Conservation (phyloP, 2,888 invertebrate genomes). For the Entomobrya proxima region DNA sequence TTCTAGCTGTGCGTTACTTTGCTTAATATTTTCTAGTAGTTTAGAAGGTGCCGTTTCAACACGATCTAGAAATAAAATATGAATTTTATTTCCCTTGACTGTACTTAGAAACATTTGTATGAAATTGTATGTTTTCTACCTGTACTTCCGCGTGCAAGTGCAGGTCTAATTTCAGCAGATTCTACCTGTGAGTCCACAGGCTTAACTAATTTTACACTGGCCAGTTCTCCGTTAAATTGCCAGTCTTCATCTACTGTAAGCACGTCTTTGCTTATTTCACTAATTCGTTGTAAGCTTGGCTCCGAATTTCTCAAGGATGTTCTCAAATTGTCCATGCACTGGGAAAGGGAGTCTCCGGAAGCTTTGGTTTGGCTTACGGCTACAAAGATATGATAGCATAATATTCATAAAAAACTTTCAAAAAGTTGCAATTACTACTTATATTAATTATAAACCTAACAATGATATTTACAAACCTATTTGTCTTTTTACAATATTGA, state of each 20-base stretch:
- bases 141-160: conserved; percentile 45
- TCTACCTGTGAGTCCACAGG: conserved; percentile 25
- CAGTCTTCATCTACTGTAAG: conserved; percentile 57
- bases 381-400: background rate
- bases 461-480: background rate
- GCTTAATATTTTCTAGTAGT: conserved; percentile 19
- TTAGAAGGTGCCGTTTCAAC: conserved; percentile 49
- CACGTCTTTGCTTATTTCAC: conserved; percentile 28
- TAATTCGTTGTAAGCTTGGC: conserved; percentile 42
- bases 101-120: background rate
- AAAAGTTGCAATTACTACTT: too few species aligned
- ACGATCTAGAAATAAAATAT: background rate
- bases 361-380: conserved; percentile 39
- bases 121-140: background rate
- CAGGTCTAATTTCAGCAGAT: conserved; percentile 47
- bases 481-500: conserved; percentile 16
- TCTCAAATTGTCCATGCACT: conserved; percentile 61
- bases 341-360: conserved; percentile 61
- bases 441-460: too few species aligned
- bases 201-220: conserved; percentile 34
- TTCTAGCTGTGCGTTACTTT: conserved; percentile 20
- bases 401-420: too few species aligned
- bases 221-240: conserved; percentile 53
- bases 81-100: too few species aligned
- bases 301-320: conserved; percentile 43